Evolutionary conservation across 2,888 invertebrate species (phyloP).

Genomic region (Tipula lateralis): DNA sequence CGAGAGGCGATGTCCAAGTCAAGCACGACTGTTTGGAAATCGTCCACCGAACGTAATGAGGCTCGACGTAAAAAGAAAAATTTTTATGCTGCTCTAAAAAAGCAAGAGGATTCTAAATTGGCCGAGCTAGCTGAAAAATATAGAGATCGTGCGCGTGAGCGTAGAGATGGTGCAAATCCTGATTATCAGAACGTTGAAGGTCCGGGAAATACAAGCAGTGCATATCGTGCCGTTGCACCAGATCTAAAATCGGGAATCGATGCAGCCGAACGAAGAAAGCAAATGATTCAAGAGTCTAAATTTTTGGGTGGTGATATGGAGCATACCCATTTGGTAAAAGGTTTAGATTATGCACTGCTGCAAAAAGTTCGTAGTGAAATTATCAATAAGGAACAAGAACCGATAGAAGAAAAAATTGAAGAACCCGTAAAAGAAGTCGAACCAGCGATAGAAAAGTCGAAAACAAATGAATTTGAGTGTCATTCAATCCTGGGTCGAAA

Average conservation of each 20-base stretch:
- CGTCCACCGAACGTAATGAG: conserved; percentile 67
- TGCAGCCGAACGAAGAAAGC: conserved; percentile 88
- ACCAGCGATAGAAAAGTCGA: conserved; percentile 51
- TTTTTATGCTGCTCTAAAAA: conserved; percentile 88
- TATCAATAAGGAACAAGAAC: conserved; percentile 66
- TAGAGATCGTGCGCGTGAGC: conserved; percentile 82
- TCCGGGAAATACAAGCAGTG: conserved; percentile 52
- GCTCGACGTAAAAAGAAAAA: conserved; percentile 89
- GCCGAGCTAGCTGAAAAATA: conserved; percentile 93
- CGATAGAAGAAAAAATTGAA: conserved; percentile 77
- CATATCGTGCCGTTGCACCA: conserved; percentile 84
- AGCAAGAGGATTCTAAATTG: conserved; percentile 91
- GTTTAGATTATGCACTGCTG: conserved; percentile 83
- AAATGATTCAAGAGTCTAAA: conserved; percentile 97
- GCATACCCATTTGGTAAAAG: conserved; percentile 99
- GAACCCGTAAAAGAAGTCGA: conserved; percentile 71
- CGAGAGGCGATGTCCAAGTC: conserved; percentile 66
- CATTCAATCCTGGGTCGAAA: conserved; percentile 76
- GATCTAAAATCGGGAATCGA: conserved; percentile 91
- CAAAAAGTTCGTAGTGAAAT: conserved; percentile 95
- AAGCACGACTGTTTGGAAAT: conserved; percentile 31
- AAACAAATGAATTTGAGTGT: conserved; percentile 70
- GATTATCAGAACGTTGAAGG: conserved; percentile 81
- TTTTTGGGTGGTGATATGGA: conserved; percentile 99
- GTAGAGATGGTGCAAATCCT: conserved; percentile 77